phyloP scores from a whole-genome alignment of 1,140 invertebrate species.

The Oryzaephilus surinamensis region DNA sequence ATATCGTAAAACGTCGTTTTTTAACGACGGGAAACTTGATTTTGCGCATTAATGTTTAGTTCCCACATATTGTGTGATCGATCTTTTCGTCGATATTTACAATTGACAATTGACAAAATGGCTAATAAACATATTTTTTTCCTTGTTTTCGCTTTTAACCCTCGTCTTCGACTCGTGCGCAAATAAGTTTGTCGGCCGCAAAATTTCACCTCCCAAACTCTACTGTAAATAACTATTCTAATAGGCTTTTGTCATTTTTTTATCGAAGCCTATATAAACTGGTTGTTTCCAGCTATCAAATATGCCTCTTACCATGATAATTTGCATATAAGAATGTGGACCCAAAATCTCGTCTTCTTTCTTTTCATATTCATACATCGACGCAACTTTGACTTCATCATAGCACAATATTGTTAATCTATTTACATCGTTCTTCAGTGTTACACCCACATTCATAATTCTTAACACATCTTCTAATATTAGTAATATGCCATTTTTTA shows the following conservation, averaged over 20 bases:
- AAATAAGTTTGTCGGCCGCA: too few species aligned
- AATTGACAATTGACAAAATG: too few species aligned
- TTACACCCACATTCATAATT: not conserved
- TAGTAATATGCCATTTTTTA: constrained; percentile 3
- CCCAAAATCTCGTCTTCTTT: constrained; percentile 21
- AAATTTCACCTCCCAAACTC: too few species aligned
- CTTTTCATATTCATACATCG: constrained; percentile 28
- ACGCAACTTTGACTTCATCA: constrained; percentile 25
- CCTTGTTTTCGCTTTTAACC: too few species aligned
- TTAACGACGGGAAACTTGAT: too few species aligned
- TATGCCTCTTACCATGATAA: constrained; percentile 28
- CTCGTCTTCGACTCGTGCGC: too few species aligned
- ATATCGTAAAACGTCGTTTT: too few species aligned
- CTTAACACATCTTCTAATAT: not conserved
- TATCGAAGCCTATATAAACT: constrained; percentile 29
- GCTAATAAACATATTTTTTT: too few species aligned
- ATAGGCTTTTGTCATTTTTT: constrained; percentile 22
- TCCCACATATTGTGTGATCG: too few species aligned
- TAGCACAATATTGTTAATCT: constrained; percentile 22
- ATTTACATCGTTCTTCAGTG: not conserved
- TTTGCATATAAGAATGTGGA: constrained; percentile 19
- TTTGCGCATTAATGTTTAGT: too few species aligned
- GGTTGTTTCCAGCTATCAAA: constrained; percentile 31
- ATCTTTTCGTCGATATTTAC: too few species aligned
- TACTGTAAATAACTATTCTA: too few species aligned